Percentiles rank a stretch among this genome's conserved stretches.
Evolutionary conservation across 2,113 vertebrate genomes (phyloP).

Genomic region (Aviceda subcristata): DNA sequence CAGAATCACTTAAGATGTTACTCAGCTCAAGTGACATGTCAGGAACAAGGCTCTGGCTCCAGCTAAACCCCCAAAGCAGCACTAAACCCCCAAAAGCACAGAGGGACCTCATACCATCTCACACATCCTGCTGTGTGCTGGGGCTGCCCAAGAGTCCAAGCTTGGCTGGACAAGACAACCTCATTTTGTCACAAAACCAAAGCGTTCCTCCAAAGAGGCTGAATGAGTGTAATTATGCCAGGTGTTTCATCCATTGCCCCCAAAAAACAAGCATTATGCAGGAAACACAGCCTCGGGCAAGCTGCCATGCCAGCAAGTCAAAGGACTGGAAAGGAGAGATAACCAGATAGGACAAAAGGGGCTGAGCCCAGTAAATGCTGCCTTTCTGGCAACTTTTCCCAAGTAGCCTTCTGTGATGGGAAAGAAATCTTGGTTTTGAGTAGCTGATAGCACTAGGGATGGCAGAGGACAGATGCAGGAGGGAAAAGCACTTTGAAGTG

Average conservation of each 20-base stretch:
- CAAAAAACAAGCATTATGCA: not conserved
- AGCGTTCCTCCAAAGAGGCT: not conserved
- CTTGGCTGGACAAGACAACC: not conserved
- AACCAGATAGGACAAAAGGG: not conserved
- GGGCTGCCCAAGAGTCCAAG: not conserved
- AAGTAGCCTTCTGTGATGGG: not conserved
- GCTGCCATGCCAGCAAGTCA: not conserved
- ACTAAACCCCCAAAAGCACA: not conserved
- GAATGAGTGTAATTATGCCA: not conserved
- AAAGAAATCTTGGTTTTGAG: not conserved
- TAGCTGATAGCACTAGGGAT: not conserved
- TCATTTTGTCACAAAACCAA: not conserved
- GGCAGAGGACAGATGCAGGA: not conserved
- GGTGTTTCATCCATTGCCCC: not conserved
- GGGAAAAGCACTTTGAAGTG: not conserved
- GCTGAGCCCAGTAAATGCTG: not conserved
- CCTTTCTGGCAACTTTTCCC: not conserved
- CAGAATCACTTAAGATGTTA: not conserved
- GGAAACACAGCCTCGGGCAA: not conserved
- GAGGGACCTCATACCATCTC: not conserved
- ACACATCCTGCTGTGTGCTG: not conserved
- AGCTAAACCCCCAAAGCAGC: not conserved
- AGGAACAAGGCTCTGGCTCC: not conserved
- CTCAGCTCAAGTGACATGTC: not conserved
- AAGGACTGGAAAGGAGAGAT: not conserved